Conservation (phyloP, 2,113 vertebrate species). For the Motacilla alba region DNA sequence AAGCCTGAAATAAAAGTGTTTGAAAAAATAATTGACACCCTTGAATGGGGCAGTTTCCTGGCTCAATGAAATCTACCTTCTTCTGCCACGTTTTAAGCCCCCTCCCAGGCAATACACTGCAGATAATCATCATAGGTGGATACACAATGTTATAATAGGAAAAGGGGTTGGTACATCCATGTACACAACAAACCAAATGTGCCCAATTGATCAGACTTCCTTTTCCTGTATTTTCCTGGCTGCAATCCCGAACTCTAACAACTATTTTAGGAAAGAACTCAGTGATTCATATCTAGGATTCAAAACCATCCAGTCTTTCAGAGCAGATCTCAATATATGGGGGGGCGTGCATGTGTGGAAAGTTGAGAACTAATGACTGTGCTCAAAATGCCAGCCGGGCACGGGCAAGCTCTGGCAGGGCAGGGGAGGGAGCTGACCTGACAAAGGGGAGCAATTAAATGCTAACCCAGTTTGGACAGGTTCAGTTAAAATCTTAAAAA, state of each 20-base stretch:
- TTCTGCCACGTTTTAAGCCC: neutral
- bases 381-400: neutral
- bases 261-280: constrained; percentile 42
- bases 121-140: neutral
- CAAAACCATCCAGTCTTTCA: neutral
- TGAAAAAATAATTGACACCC: neutral
- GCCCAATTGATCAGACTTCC: constrained; percentile 39
- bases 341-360: neutral
- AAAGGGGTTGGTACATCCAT: neutral
- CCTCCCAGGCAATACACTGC: neutral
- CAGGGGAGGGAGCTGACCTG: neutral
- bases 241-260: neutral
- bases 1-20: neutral
- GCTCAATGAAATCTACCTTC: neutral
- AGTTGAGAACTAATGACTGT: neutral
- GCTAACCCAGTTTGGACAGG: neutral
- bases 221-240: constrained; percentile 49
- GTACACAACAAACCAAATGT: constrained; percentile 10
- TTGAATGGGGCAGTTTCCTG: neutral
- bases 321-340: neutral
- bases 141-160: neutral
- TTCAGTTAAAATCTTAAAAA: neutral
- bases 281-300: constrained; percentile 40
- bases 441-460: neutral
- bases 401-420: neutral